phyloP scores from a whole-genome alignment of 2,888 invertebrate genomes.

The Oscheius onirici region DNA sequence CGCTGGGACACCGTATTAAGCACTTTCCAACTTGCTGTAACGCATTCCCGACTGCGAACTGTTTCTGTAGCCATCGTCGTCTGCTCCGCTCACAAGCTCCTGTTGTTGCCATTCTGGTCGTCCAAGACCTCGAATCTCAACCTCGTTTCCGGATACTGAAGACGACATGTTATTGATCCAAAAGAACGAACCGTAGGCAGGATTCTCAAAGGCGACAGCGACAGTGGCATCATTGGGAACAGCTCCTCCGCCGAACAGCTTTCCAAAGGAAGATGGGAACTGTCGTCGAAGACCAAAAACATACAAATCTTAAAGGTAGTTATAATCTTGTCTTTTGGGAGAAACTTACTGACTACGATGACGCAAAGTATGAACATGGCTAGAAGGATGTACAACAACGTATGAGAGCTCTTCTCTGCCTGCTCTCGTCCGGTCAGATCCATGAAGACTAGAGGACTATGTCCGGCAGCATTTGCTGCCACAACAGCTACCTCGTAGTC shows the following conservation, averaged over 20 bases:
- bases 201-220: conserved; percentile 56
- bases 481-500: conserved; percentile 47
- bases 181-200: conserved; percentile 41
- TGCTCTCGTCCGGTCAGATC: conserved; percentile 26
- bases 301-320: conserved; percentile 2
- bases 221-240: conserved; percentile 49
- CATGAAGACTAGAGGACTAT: conserved; percentile 45
- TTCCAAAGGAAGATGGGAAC: conserved; percentile 45
- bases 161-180: neutral
- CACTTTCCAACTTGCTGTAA: conserved; percentile 49
- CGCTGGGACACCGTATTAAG: conserved; percentile 28
- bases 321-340: neutral
- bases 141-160: conserved; percentile 44
- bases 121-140: conserved; percentile 58
- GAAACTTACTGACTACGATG: conserved; percentile 33
- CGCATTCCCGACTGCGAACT: conserved; percentile 48
- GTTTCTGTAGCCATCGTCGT: conserved; percentile 34
- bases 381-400: conserved; percentile 37
- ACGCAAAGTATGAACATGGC: conserved; percentile 31
- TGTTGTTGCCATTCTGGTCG: conserved; percentile 51
- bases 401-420: conserved; percentile 26
- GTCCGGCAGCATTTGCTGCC: conserved; percentile 55
- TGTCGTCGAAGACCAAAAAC: conserved; percentile 40
- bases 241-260: conserved; percentile 33
- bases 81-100: conserved; percentile 41